phyloP scores from a whole-genome alignment of 2,797 vertebrate genomes.

The Pseudochirops corinnae region DNA sequence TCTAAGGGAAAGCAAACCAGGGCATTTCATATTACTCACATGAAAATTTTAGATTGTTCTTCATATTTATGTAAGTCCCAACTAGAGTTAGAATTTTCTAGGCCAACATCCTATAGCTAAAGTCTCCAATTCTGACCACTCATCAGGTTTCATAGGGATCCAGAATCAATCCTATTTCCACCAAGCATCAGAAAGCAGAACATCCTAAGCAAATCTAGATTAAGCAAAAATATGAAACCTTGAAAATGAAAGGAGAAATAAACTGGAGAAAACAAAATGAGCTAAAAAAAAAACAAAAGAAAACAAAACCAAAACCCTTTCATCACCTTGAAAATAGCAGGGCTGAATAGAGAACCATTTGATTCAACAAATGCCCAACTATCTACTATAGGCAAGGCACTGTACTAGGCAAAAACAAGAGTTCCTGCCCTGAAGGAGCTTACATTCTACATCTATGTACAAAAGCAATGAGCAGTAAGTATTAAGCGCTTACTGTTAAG shows the following conservation, averaged over 20 bases:
- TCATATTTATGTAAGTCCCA: conserved; percentile 70
- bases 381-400: background rate
- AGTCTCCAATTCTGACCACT: conserved; percentile 48
- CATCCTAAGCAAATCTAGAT: background rate
- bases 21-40: conserved; percentile 66
- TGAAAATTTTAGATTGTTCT: conserved; percentile 40
- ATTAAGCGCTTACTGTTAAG: background rate
- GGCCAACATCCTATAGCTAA: conserved; percentile 45
- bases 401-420: background rate
- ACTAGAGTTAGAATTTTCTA: conserved; percentile 63
- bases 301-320: background rate
- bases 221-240: background rate
- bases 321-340: background rate
- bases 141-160: conserved; percentile 34
- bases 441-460: background rate
- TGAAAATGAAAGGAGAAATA: background rate
- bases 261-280: background rate
- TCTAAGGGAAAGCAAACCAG: conserved; percentile 41
- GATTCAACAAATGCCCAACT: background rate
- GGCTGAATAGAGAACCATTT: background rate
- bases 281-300: background rate
- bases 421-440: background rate
- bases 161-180: conserved; percentile 45
- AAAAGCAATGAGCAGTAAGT: background rate
- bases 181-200: background rate